Conservation (phyloP, 1,140 invertebrate species). For the Heliconius hermathena region DNA sequence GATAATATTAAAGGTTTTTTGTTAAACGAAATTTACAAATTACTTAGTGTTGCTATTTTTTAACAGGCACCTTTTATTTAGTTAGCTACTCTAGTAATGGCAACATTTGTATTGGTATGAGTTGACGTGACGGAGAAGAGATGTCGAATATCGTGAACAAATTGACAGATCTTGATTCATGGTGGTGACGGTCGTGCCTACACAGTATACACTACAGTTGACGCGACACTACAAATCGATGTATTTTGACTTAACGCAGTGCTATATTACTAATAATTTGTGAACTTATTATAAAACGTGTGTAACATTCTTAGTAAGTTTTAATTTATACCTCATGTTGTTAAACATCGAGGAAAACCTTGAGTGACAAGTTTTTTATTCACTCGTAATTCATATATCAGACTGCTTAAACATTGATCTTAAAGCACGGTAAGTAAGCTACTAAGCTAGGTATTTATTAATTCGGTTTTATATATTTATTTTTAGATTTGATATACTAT, state of each 20-base stretch:
- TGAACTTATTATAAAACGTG: neutral
- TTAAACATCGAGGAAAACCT: neutral
- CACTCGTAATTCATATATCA: neutral
- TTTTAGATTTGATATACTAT: neutral
- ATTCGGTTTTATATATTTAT: neutral
- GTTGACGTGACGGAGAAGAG: neutral
- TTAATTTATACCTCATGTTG: neutral
- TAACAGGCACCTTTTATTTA: neutral
- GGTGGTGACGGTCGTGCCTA: neutral
- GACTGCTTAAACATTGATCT: slow-evolving; percentile 8
- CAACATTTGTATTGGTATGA: neutral
- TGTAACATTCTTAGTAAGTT: neutral
- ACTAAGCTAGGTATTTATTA: neutral
- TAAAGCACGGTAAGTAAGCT: neutral
- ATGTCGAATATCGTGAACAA: neutral
- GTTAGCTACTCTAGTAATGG: neutral
- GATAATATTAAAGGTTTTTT: too few relatives aligned
- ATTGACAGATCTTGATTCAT: neutral
- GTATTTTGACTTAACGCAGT: slow-evolving; percentile 8
- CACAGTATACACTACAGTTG: too few relatives aligned
- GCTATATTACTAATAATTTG: neutral
- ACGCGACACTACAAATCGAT: neutral
- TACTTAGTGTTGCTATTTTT: too few relatives aligned
- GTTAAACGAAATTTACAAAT: too few relatives aligned
- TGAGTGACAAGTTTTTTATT: slow-evolving; percentile 14